These are phyloP conservation scores for Dermolepida albohirtum DNA, from an alignment of 2,888 invertebrate genomes.

Conservation along the genomic window DNA sequence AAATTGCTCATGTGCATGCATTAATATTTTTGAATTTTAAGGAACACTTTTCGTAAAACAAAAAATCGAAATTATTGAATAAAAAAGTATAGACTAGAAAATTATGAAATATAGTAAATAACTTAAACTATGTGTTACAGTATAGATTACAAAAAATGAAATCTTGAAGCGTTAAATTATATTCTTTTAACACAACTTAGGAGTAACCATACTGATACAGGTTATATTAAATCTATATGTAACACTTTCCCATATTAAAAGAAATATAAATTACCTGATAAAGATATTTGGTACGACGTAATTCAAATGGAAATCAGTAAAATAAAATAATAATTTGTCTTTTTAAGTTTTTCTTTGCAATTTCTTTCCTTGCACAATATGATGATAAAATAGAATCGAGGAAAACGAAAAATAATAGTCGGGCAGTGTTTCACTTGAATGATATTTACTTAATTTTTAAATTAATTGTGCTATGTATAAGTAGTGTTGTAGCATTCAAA, in stretches of 20 bases:
- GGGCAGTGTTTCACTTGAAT: slow-evolving; percentile 23
- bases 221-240: slow-evolving; percentile 38
- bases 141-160: slow-evolving; percentile 42
- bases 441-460: slow-evolving; percentile 19
- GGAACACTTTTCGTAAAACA: slow-evolving; percentile 43
- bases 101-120: slow-evolving; percentile 42
- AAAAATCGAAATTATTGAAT: slow-evolving; percentile 38
- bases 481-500: slow-evolving; percentile 19
- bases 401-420: slow-evolving; percentile 17
- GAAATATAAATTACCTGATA: slow-evolving; percentile 27
- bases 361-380: background rate
- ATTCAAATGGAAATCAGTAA: slow-evolving; percentile 16
- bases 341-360: slow-evolving; percentile 9
- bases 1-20: slow-evolving; percentile 39
- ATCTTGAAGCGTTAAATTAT: slow-evolving; percentile 28
- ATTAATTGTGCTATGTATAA: slow-evolving; percentile 30
- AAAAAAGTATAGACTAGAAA: slow-evolving; percentile 44
- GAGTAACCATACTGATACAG: slow-evolving; percentile 35
- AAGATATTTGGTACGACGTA: slow-evolving; percentile 31
- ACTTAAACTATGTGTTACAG: slow-evolving; percentile 44
- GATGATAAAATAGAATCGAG: slow-evolving; percentile 3
- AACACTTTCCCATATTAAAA: slow-evolving; percentile 34
- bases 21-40: slow-evolving; percentile 36
- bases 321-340: slow-evolving; percentile 5
- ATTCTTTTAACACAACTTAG: slow-evolving; percentile 32